phyloP scores from a whole-genome alignment of 2,888 invertebrate species.

The Orchesellides sinensis region DNA sequence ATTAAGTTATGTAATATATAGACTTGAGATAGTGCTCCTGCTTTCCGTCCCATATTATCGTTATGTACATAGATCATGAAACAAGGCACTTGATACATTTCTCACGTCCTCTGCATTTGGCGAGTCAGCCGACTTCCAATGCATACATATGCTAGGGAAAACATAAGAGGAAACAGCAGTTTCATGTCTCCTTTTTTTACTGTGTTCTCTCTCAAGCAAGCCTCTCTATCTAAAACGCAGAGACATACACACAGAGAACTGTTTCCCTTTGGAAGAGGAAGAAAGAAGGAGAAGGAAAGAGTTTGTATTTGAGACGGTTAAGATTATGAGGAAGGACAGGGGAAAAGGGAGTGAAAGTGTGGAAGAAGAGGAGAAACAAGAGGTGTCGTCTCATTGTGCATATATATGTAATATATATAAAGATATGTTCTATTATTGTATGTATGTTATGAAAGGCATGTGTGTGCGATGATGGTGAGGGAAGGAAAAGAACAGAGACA shows the following conservation, averaged over 20 bases:
- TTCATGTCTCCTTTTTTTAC: conserved; percentile 46
- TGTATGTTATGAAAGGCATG: neutral
- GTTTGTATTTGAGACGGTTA: conserved; percentile 32
- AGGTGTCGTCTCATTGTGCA: conserved; percentile 44
- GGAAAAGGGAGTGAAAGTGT: conserved; percentile 32
- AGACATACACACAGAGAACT: conserved; percentile 25
- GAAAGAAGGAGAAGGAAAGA: conserved; percentile 33
- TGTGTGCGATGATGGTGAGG: neutral
- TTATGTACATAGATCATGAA: conserved; percentile 65
- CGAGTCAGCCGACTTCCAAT: conserved; percentile 58
- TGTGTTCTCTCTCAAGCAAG: conserved; percentile 6
- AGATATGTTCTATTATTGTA: neutral
- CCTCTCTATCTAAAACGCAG: neutral
- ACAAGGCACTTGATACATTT: conserved; percentile 69
- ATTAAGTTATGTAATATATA: conserved; percentile 38
- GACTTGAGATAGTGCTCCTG: conserved; percentile 18
- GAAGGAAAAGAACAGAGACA: conserved; percentile 8
- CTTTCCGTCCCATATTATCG: conserved; percentile 21
- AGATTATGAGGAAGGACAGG: conserved; percentile 56
- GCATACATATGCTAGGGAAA: conserved; percentile 52
- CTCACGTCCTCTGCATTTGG: conserved; percentile 69
- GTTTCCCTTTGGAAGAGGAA: conserved; percentile 34
- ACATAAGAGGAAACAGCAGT: conserved; percentile 57
- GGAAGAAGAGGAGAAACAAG: conserved; percentile 26
- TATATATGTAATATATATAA: neutral